Conservation (phyloP, 2,797 vertebrate species). For the Allobates femoralis region DNA sequence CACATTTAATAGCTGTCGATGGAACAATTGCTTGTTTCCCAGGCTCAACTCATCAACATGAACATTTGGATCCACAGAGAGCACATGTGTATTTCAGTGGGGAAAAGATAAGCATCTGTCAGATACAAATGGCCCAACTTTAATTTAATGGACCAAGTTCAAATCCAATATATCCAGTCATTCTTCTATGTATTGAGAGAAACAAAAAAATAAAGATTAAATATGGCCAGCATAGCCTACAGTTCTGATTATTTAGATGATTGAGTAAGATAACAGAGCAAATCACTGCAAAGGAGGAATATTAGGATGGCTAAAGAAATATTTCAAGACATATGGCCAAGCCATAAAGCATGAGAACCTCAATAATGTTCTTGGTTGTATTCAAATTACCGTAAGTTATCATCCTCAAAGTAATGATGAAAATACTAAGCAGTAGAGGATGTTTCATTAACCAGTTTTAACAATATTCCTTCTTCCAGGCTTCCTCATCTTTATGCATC, state of each 20-base stretch:
- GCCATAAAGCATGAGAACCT: background rate
- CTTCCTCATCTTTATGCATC: background rate
- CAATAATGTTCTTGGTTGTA: background rate
- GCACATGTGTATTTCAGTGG: too few relatives aligned
- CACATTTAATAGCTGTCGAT: too few relatives aligned
- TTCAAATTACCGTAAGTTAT: background rate
- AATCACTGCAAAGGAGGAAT: background rate
- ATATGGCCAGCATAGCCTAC: background rate
- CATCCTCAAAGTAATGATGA: background rate
- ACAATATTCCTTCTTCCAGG: background rate
- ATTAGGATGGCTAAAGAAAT: background rate
- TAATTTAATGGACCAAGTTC: too few relatives aligned
- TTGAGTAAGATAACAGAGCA: background rate
- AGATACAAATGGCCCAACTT: too few relatives aligned
- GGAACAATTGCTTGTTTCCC: too few relatives aligned
- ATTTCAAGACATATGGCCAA: background rate
- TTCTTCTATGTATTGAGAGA: background rate
- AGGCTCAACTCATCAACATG: too few relatives aligned
- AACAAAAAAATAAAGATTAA: background rate
- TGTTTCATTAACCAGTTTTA: background rate
- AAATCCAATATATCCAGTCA: background rate
- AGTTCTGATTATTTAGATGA: background rate
- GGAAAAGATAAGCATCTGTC: too few relatives aligned
- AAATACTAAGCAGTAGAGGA: background rate
- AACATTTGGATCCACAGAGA: too few relatives aligned